Base-by-base conservation (phyloP, 23 tunicate species). In the Styela clava region DNA sequence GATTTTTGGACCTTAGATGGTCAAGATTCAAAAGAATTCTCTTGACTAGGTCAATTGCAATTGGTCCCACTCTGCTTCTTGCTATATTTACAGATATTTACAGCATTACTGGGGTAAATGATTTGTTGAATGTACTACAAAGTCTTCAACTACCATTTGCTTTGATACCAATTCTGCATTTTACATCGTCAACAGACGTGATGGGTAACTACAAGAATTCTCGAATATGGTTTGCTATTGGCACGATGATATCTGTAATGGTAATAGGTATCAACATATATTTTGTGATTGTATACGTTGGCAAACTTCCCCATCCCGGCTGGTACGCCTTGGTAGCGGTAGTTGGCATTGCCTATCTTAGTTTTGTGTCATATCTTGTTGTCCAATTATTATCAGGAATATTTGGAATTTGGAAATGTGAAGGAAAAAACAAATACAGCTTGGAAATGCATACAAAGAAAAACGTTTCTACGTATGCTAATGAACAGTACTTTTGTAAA, bases 61-160 rank as follows among this genome's bases (percentile, higher is more conserved):
- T 93, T 74, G 94, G 88, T 16, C 98, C 98, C 34, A 93, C 98
- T 52, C 56, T 93, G 62, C 52, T 84, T 21, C 33, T 93, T 22
- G 98, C 98, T 5, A 64, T 93, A 23, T 93, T 87, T 52, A 74
- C 94, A 1, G 98, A 93, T 74, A 81, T 93, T 2, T 28, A 74
- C 23, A 83, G 69, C 29, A 69, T 93, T 33, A 81, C 98, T 20
- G 79, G 79, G 23, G 29, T 93, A 70, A 86, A 93, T 76, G 98
- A 93, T 77, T 52, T 88, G 24, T 73, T 93, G 33, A 93, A 93
- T 67, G 94, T 93, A 16, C 79, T 93, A 7, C 98, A 93, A 81
- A 87, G 94, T 67, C 62, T 93, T 2, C 89, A 80, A 30, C 86
- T 93, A 2, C 98, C 98, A 24, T 93, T 93, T 87, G 98, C 98